These are phyloP conservation scores for Ladona fulva DNA, from an alignment of 1,140 invertebrate genomes.

Conservation along the genomic window DNA sequence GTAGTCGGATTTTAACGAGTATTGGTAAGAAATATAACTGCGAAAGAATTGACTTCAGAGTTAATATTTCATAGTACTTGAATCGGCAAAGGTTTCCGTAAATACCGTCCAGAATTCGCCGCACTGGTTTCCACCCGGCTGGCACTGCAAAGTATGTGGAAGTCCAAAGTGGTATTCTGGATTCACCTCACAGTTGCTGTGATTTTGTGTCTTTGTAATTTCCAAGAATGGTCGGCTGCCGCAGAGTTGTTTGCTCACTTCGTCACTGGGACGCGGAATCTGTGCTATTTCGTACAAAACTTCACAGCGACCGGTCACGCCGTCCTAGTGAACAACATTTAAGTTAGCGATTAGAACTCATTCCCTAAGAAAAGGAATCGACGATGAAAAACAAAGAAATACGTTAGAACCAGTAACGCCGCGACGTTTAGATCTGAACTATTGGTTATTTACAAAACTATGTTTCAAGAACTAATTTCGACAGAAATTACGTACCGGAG, in stretches of 20 bases:
- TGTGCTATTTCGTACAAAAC: neutral
- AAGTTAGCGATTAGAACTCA: too few species aligned
- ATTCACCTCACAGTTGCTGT: conserved; percentile 11
- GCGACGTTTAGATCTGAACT: too few species aligned
- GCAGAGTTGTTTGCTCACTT: neutral
- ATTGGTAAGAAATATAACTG: too few species aligned
- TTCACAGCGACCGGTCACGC: neutral
- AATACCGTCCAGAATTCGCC: neutral
- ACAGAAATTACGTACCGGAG: too few species aligned
- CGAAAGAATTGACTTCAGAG: too few species aligned
- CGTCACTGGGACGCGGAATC: neutral
- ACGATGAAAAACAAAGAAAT: too few species aligned
- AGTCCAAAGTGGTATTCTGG: conserved; percentile 13
- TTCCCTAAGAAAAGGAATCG: too few species aligned
- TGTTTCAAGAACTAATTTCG: too few species aligned
- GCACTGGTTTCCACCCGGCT: neutral
- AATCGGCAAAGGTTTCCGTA: neutral
- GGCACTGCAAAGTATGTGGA: neutral
- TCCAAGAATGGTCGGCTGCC: neutral
- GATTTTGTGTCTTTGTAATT: conserved; percentile 13
- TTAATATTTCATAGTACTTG: too few species aligned
- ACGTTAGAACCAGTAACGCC: too few species aligned
- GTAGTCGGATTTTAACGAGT: too few species aligned
- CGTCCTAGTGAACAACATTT: neutral
- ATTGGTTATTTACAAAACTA: too few species aligned